phyloP scores from a whole-genome alignment of 1,140 invertebrate species.

The Goniozus legneri region DNA sequence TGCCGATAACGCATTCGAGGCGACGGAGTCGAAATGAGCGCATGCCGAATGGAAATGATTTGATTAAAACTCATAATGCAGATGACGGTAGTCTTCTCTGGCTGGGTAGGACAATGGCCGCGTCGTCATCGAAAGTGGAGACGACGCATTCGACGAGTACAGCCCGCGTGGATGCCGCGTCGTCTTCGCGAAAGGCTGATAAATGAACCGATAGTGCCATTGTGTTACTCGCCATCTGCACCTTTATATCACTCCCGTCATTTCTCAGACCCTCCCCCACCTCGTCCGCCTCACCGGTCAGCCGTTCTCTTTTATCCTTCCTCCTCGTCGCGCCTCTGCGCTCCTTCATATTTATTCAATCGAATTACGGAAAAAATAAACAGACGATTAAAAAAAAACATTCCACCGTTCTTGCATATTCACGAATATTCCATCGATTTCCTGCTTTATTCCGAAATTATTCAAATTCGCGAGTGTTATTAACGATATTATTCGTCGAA shows the following conservation, averaged over 20 bases:
- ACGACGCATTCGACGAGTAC: conserved; percentile 7
- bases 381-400: too few species aligned
- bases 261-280: conserved; percentile 5
- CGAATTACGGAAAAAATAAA: too few species aligned
- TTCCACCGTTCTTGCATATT: too few species aligned
- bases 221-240: conserved; percentile 42
- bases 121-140: conserved; percentile 16
- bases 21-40: too few species aligned
- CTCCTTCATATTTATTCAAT: too few species aligned
- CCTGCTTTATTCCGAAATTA: too few species aligned
- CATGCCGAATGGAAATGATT: conserved; percentile 49
- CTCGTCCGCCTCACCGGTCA: background rate
- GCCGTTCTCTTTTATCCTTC: conserved; percentile 10
- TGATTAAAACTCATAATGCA: conserved; percentile 50
- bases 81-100: conserved; percentile 42
- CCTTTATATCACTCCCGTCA: conserved; percentile 34
- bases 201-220: conserved; percentile 53
- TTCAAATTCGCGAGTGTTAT: too few species aligned
- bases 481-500: too few species aligned
- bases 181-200: conserved; percentile 41
- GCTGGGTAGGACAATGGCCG: conserved; percentile 19
- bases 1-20: too few species aligned
- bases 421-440: too few species aligned
- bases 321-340: conserved; percentile 1
- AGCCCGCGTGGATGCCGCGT: conserved; percentile 11